A percentile compares a stretch with the other conserved stretches of the same genome.
Evolutionary conservation across 2,888 invertebrate genomes (phyloP).

Genomic region (Acanthosepion lycidas): DNA sequence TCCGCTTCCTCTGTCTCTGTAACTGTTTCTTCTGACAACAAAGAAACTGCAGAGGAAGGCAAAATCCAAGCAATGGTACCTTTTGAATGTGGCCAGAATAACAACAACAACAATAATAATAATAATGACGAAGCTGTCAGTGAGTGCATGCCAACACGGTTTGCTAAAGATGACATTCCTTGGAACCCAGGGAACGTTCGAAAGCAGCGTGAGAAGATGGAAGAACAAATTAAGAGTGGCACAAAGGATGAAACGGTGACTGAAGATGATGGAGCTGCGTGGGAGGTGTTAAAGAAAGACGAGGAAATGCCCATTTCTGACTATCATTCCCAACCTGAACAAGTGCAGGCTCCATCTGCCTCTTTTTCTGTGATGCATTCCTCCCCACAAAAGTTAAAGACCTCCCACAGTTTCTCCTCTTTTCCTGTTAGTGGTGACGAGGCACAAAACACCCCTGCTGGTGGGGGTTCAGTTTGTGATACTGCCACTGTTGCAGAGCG

Average conservation of each 20-base stretch:
- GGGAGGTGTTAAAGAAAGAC: background rate
- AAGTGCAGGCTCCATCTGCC: background rate
- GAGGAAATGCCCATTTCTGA: background rate
- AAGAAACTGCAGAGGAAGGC: background rate
- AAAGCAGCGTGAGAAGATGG: constrained; percentile 78
- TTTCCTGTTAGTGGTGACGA: background rate
- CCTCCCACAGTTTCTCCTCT: background rate
- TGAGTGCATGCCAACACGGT: constrained; percentile 65
- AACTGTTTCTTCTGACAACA: background rate
- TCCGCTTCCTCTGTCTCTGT: background rate
- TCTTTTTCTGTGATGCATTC: background rate
- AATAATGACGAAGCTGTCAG: background rate
- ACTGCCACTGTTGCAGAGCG: background rate
- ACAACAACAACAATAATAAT: background rate
- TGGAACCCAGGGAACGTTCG: constrained; percentile 84
- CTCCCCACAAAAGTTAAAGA: background rate
- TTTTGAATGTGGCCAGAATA: background rate
- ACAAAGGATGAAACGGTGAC: background rate
- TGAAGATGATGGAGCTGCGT: background rate
- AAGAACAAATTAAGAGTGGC: constrained; percentile 75
- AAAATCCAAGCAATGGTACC: background rate
- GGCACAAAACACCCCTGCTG: background rate
- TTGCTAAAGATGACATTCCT: constrained; percentile 80
- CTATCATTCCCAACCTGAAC: background rate
- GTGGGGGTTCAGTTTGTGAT: background rate